Base-by-base conservation (phyloP, 2,888 invertebrate genomes). In the Drosophila borealis region DNA sequence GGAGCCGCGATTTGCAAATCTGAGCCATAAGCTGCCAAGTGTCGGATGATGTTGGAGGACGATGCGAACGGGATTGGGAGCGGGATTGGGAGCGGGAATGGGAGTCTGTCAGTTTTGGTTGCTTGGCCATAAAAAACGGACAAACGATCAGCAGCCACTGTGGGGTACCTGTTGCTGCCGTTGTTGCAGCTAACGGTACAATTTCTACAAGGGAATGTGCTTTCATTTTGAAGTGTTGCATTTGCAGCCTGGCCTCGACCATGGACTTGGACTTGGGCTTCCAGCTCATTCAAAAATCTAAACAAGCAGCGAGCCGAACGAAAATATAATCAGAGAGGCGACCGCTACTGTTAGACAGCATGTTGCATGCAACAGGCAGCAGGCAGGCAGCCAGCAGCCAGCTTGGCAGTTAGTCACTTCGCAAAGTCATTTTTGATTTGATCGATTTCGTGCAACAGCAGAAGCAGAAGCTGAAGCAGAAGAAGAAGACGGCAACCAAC, bases 391-490 rank as follows among this genome's bases (percentile, higher is more conserved):
- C 57, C 5, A 21, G 78, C 83, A 67, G 61, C 66, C 83, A 84
- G 81, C 80, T 72, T 80, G 83, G 83, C 84, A 84, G 84, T 84
- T 85, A 88, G 83, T 84, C 85, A 88, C 85, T 85, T 85, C 81
- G 87, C 85, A 83, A 82, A 88, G 86, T 86, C 86, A 86, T 88
- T 88, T 86, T 86, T 86, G 90, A 90, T 90, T 90, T 89, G 90
- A 89, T 89, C 90, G 90, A 90, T 89, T 90, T 88, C 88, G 89
- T 90, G 89, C 89, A 89, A 70, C 60, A 50, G 50, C 36, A 60
- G 48, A 33, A 55, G 49, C 36, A 54, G 65, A 14, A 67, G 45
- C 34, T 46, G 70, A 19, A 51, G 66, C 55, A 17, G 17, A 17
- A 17, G 51, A 42, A 29, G 60, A 25, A 44, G 57, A 41, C 25